Conservation (phyloP, 2,797 vertebrate genomes). For the Lagorchestes hirsutus region DNA sequence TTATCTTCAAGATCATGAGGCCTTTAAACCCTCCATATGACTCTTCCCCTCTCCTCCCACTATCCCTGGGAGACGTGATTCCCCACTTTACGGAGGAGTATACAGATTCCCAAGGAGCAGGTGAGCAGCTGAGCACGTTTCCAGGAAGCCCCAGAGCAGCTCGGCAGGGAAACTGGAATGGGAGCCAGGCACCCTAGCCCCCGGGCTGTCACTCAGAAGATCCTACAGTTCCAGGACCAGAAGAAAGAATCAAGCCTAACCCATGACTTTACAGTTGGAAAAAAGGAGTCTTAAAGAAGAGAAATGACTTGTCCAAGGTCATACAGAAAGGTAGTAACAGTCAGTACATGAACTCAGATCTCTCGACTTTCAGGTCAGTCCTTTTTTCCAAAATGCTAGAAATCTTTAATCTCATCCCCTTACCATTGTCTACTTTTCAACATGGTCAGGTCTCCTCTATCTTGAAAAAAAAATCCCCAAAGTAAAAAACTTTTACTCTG, state of each 20-base stretch:
- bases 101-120: background rate
- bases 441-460: background rate
- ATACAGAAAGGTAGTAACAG: background rate
- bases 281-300: background rate
- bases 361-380: background rate
- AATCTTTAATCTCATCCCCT: background rate
- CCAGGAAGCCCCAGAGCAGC: background rate
- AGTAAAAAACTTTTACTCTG: background rate
- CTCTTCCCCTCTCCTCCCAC: background rate
- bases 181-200: background rate
- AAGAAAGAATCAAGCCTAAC: background rate
- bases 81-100: background rate
- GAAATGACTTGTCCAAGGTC: background rate
- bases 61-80: background rate
- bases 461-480: background rate
- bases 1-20: background rate
- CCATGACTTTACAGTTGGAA: background rate
- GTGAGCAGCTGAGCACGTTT: constrained; percentile 4
- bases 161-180: background rate
- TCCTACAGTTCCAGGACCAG: background rate
- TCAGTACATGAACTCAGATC: background rate
- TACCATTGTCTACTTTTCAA: background rate
- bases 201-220: background rate
- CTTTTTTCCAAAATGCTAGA: background rate
- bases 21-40: background rate